Percentiles rank a stretch among this genome's conserved stretches.
Conservation (phyloP, 2,797 vertebrate genomes). For the Zenarchopterus dispar region DNA sequence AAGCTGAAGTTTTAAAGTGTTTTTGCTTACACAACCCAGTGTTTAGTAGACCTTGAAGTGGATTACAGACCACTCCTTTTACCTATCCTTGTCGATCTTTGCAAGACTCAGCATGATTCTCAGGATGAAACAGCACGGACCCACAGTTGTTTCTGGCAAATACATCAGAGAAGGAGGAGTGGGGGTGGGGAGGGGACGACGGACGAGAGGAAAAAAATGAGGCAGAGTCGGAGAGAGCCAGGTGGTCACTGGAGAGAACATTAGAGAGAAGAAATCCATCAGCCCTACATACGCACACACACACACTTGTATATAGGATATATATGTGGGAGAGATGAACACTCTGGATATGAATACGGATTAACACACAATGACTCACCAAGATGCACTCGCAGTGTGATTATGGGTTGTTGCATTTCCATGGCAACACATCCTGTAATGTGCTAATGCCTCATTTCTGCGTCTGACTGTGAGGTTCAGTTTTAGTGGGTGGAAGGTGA, state of each 20-base stretch:
- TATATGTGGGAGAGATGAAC: slow-evolving; percentile 27
- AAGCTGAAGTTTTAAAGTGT: neutral
- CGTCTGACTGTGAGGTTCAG: slow-evolving; percentile 31
- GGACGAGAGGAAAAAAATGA: slow-evolving; percentile 11
- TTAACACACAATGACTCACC: slow-evolving; percentile 69
- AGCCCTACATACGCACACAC: neutral
- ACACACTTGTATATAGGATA: neutral
- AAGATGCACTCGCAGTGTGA: slow-evolving; percentile 50
- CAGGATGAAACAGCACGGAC: slow-evolving; percentile 28
- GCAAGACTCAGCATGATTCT: slow-evolving; percentile 34
- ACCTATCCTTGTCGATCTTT: slow-evolving; percentile 38
- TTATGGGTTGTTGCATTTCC: slow-evolving; percentile 68
- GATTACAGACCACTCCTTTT: slow-evolving; percentile 29
- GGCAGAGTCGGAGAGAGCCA: slow-evolving; percentile 36
- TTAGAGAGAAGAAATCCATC: slow-evolving; percentile 24
- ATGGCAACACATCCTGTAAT: slow-evolving; percentile 71
- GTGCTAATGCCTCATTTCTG: slow-evolving; percentile 35
- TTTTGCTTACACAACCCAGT: neutral
- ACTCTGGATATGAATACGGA: slow-evolving; percentile 51
- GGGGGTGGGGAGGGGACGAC: neutral
- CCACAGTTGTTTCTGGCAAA: slow-evolving; percentile 55
- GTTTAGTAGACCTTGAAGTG: neutral
- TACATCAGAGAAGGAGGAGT: slow-evolving; percentile 38
- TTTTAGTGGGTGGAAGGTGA: slow-evolving; percentile 52
- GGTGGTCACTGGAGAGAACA: slow-evolving; percentile 61